A percentile compares a stretch with the other conserved stretches of the same genome.
These are phyloP conservation scores for Vulpes lagopus DNA, from an alignment of 2,113 vertebrate species.

Conservation along the genomic window DNA sequence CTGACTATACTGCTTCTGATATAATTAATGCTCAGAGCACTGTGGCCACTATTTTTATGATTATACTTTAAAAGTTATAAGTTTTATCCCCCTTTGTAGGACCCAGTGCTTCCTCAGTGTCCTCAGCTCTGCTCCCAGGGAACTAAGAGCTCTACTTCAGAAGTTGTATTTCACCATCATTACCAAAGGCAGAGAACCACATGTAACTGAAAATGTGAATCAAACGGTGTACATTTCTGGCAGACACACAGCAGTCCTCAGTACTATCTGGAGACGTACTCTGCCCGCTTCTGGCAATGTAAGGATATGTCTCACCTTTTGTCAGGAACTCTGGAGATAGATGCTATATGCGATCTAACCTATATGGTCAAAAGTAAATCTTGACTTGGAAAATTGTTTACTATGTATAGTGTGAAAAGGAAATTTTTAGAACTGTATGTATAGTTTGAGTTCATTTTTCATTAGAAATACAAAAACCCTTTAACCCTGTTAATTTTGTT, in stretches of 20 bases:
- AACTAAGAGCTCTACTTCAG: not conserved
- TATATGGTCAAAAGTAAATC: not conserved
- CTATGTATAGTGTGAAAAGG: not conserved
- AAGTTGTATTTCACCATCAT: not conserved
- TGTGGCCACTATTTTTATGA: not conserved
- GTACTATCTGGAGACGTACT: not conserved
- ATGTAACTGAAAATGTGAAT: not conserved
- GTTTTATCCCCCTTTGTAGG: not conserved
- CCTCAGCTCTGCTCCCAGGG: not conserved
- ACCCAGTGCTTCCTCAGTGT: not conserved
- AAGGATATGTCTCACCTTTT: not conserved
- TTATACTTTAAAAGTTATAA: not conserved
- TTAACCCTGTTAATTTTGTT: not conserved
- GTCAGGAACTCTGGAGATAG: not conserved
- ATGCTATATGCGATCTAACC: not conserved
- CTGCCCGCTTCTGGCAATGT: not conserved
- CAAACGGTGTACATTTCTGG: not conserved
- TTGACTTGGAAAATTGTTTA: not conserved
- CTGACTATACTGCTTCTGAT: not conserved
- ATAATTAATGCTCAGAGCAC: not conserved
- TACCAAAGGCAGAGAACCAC: not conserved
- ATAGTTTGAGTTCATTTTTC: not conserved
- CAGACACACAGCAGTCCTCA: not conserved
- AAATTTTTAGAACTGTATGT: not conserved
- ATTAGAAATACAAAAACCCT: not conserved